Conservation (phyloP, 2,888 invertebrate genomes). For the Peribatodes rhomboidaria region DNA sequence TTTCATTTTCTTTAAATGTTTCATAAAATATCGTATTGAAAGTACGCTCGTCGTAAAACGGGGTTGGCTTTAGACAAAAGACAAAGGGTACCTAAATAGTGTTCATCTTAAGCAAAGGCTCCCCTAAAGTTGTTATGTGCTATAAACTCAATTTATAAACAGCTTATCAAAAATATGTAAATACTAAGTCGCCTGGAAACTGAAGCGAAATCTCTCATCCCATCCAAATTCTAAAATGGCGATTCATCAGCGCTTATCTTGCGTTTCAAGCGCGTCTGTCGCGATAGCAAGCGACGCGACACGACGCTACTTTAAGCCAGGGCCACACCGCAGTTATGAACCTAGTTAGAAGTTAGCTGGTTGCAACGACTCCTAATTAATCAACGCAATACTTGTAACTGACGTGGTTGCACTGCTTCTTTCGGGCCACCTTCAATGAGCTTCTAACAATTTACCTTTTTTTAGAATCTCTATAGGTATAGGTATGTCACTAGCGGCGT, state of each 20-base stretch:
- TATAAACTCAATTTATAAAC: constrained; percentile 21
- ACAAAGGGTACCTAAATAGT: neutral
- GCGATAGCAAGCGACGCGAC: constrained; percentile 14
- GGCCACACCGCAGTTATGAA: neutral
- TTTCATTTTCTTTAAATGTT: constrained; percentile 9
- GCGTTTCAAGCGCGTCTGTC: constrained; percentile 17
- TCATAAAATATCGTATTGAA: neutral
- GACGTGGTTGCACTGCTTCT: too few species aligned
- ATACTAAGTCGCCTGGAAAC: constrained; percentile 21
- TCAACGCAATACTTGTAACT: neutral
- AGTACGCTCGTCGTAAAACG: neutral
- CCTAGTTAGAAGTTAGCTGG: neutral
- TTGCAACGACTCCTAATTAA: too few species aligned
- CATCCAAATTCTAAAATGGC: constrained; percentile 24
- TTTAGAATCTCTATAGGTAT: neutral
- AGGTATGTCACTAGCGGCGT: neutral
- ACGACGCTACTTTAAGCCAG: neutral
- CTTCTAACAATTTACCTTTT: neutral
- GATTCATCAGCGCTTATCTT: constrained; percentile 38
- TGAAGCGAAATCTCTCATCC: constrained; percentile 23
- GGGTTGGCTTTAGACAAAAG: neutral
- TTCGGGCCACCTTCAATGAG: too few species aligned
- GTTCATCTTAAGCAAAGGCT: neutral
- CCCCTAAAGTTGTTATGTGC: constrained; percentile 3
- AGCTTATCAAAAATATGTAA: constrained; percentile 32